Evolutionary conservation across 2,888 invertebrate genomes (phyloP).

Genomic region (Slavum lentiscoides): DNA sequence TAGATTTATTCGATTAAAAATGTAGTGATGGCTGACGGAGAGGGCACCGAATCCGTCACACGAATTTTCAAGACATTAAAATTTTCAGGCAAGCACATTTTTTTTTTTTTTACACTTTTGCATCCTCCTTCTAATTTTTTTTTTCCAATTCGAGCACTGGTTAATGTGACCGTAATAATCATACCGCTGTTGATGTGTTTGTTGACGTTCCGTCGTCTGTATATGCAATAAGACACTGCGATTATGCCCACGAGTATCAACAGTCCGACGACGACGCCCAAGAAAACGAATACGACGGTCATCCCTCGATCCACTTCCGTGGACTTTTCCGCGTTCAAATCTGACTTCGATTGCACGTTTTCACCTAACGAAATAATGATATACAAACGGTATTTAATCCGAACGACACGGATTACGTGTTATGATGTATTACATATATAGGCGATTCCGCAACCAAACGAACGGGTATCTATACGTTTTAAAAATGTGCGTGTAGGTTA

Average conservation of each 20-base stretch:
- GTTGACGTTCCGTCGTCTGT: slow-evolving; percentile 15
- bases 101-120: no score
- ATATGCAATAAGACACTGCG: slow-evolving; percentile 14
- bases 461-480: no score
- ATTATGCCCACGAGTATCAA: slow-evolving; percentile 13
- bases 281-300: background rate
- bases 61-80: no score
- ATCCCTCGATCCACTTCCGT: background rate
- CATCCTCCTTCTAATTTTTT: no score
- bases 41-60: no score
- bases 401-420: background rate
- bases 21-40: no score
- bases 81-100: no score
- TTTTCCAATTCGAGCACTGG: no score
- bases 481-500: no score
- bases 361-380: background rate
- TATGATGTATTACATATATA: no score
- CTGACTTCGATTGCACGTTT: background rate
- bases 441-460: no score
- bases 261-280: slow-evolving; percentile 1
- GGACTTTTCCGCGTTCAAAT: slow-evolving; percentile 7
- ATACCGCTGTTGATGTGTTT: slow-evolving; percentile 19
- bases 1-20: no score
- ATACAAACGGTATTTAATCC: background rate
- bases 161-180: background rate